Evolutionary conservation across 2,888 invertebrate species (phyloP), one percentile per base, ranked within the genome.

Genomic region (Rhagonycha fulva): DNA sequence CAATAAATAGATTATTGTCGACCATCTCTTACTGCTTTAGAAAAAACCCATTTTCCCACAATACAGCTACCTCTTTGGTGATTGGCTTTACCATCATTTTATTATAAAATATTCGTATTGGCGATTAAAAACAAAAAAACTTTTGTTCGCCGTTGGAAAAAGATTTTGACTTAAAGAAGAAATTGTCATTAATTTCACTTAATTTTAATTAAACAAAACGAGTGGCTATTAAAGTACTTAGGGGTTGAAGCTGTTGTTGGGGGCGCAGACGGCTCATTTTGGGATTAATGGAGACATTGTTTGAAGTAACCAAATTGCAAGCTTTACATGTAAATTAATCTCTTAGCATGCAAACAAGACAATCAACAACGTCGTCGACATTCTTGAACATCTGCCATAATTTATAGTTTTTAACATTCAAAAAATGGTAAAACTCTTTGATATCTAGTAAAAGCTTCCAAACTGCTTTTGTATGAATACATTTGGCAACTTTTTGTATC

Each of bases 231-330:
- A 79, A 72, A 72, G 66, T 66, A 66, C 63, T 66, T 66, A 32
- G 74, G 78, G 75, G 76, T 77, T 70, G 71, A 73, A 61, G 62
- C 61, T 61, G 70, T 74, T 73, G 62, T 67, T 23, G 70, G 61
- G 74, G 74, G 74, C 73, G 74, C 76, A 83, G 78, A 82, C 81
- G 81, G 80, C 85, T 87, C 86, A 86, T 87, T 86, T 85, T 84
- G 81, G 85, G 84, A 87, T 87, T 87, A 87, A 87, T 87, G 86
- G 86, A 86, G 86, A 87, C 86, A 87, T 86, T 87, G 87, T 87
- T 87, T 86, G 86, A 86, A 84, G 84, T 82, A 82, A 81, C 83
- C 83, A 82, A 84, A 85, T 82, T 84, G 85, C 82, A 80, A 83
- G 85, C 85, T 86, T 85, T 85, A 86, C 86, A 87, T 87, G 87